Evolutionary conservation across 2,888 invertebrate species (phyloP), one percentile per base, ranked within the genome.

Genomic region (Cataglyphis albicans): DNA sequence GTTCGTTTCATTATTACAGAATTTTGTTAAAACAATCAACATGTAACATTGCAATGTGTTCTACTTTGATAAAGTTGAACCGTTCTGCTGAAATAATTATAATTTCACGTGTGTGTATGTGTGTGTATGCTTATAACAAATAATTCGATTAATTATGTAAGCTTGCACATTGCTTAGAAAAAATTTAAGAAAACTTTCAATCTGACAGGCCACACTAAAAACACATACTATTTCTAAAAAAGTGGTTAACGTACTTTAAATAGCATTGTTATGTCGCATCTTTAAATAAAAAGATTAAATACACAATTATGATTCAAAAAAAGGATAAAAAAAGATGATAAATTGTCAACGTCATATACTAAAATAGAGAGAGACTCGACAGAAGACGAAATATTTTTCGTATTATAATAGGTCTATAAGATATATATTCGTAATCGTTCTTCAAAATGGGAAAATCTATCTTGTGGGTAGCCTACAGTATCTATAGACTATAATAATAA

Each of bases 401-500:
- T 57, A 44, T 1, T 18, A 35, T 59, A 70, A 70, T 7, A 32
- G 18, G 12, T 12, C 70, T 59, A 78, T 78, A 70, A 80, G 59
- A 70, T 80, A 80, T 61, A 35, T 64, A 44, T 21, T 59, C 32
- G 0, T 70, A 70, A 18, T 3, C 21, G n/a, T 29, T 76, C 29
- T 57, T 41, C 32, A 59, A 59, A 18, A 25, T 35, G 44, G 21
- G 32, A 10, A 70, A 59, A 70, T 70, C 18, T 59, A 59, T 59
- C 32, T 25, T 59, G 18, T 55, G 4, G 52, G 35, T 61, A 41
- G 12, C 32, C 9, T 18, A 15, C 10, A 1, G 32, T 68, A 61
- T 0, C 44, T 59, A 25, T 59, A 78, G 57, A 32, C 38, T 57
- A 59, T 38, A 78, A 70, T 48, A 74, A 74, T 70, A 78, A 78